Conservation (phyloP, 2,113 vertebrate species). For the Trematocara marginatum region DNA sequence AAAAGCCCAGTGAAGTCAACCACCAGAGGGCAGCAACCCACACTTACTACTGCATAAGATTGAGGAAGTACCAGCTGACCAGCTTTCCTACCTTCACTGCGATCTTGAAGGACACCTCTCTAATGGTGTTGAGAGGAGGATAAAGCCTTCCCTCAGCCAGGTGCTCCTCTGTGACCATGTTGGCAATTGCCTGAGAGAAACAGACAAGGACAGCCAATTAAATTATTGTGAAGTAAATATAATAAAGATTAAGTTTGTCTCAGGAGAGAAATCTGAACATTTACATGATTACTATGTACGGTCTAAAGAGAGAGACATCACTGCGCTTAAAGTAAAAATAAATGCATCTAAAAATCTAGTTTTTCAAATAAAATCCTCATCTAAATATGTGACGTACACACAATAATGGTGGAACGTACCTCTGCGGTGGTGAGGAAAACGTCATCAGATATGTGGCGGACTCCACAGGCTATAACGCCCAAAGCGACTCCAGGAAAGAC, state of each 20-base stretch:
- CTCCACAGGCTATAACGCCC: constrained; percentile 84
- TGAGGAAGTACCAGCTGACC: neutral
- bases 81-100: constrained; percentile 82
- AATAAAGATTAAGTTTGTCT: neutral
- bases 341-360: neutral
- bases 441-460: constrained; percentile 91
- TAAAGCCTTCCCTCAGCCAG: constrained; percentile 91
- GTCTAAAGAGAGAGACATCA: neutral
- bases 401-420: constrained; percentile 59
- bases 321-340: neutral
- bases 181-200: constrained; percentile 80
- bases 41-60: neutral
- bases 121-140: constrained; percentile 86
- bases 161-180: constrained; percentile 87
- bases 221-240: neutral
- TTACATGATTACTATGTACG: neutral
- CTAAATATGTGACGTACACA: neutral
- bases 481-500: constrained; percentile 94
- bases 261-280: neutral
- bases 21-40: neutral
- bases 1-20: neutral
- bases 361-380: neutral
- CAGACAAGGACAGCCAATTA: neutral
- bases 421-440: constrained; percentile 94
- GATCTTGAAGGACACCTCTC: constrained; percentile 94